Conservation (phyloP, 2,113 vertebrate genomes). For the Oxyura jamaicensis region DNA sequence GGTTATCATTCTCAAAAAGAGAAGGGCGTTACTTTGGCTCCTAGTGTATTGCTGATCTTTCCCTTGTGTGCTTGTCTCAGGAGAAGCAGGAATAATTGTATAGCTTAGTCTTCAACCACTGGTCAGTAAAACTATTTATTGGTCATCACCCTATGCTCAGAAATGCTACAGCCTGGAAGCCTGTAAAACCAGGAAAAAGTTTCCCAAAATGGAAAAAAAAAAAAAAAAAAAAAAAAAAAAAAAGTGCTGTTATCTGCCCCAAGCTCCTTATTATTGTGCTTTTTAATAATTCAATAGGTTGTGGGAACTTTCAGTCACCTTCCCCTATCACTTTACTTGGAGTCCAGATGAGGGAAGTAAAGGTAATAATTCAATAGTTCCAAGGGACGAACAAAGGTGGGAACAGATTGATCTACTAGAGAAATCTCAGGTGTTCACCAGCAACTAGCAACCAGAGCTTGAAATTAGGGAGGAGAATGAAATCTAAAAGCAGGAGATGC, state of each 20-base stretch:
- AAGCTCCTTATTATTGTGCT: neutral
- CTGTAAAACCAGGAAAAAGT: neutral
- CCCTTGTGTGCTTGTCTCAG: slow-evolving; percentile 21
- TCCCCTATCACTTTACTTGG: neutral
- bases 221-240: neutral
- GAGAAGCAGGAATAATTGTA: slow-evolving; percentile 2
- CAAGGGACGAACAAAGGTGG: neutral
- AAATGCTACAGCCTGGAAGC: neutral
- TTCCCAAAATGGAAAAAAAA: neutral
- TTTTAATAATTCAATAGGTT: slow-evolving; percentile 9
- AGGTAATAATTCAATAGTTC: neutral
- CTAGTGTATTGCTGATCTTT: slow-evolving; percentile 20
- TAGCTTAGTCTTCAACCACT: neutral
- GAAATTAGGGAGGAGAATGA: neutral
- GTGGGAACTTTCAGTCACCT: neutral
- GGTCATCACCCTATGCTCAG: neutral
- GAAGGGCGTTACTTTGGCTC: slow-evolving; percentile 69
- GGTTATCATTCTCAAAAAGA: slow-evolving; percentile 57
- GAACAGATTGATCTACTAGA: neutral
- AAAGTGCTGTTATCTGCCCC: neutral
- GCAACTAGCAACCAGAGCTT: neutral
- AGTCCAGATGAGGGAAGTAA: neutral
- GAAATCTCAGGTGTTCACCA: neutral
- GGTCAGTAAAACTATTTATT: slow-evolving; percentile 39
- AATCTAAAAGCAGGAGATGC: neutral